Conservation (phyloP, 2,113 vertebrate genomes). For the Rhinoptilus africanus region DNA sequence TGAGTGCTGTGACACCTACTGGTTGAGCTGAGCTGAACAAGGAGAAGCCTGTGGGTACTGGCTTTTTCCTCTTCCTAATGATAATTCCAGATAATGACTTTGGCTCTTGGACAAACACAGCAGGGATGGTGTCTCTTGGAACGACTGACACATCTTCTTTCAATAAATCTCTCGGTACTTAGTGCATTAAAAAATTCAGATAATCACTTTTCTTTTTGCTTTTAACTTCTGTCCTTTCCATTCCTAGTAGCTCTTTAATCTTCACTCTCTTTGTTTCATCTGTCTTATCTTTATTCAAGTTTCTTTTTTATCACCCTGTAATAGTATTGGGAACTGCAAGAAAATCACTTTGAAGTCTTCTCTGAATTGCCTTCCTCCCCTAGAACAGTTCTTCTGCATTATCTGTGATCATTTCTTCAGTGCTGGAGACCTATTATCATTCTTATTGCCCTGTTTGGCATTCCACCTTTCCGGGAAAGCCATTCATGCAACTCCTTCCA, state of each 20-base stretch:
- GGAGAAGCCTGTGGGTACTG: neutral
- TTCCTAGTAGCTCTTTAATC: constrained; percentile 35
- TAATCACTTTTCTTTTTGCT: neutral
- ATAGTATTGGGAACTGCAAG: constrained; percentile 2
- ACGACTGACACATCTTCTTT: neutral
- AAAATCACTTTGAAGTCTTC: constrained; percentile 53
- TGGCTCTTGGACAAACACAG: neutral
- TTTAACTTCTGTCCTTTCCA: neutral
- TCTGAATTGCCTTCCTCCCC: neutral
- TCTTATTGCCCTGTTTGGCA: neutral
- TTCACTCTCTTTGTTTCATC: constrained; percentile 18
- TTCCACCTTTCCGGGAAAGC: neutral
- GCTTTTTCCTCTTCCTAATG: neutral
- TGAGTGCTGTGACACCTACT: constrained; percentile 41
- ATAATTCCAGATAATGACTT: neutral
- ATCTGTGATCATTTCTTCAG: constrained; percentile 8
- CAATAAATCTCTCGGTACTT: neutral
- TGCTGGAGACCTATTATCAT: neutral
- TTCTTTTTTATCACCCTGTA: constrained; percentile 17
- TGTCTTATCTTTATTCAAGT: neutral
- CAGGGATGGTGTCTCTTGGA: neutral
- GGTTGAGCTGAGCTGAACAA: neutral
- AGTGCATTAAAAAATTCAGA: neutral
- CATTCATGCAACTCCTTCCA: neutral
- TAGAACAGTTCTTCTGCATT: constrained; percentile 4